Conservation (phyloP, 1,140 invertebrate genomes). For the Cydia fagiglandana region DNA sequence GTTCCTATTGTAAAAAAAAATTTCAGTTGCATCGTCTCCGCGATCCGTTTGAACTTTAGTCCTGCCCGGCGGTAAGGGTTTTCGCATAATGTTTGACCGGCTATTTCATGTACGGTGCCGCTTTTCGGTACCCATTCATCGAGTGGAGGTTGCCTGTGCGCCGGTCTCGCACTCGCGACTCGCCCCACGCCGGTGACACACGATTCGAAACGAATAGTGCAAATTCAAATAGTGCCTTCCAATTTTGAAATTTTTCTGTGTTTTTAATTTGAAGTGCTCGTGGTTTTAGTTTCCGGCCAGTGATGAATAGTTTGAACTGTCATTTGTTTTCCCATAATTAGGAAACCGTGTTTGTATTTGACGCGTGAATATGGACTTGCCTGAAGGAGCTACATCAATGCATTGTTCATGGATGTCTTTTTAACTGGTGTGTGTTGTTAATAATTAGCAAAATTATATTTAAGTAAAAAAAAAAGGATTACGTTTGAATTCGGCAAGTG, state of each 20-base stretch:
- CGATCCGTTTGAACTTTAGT: constrained; percentile 58
- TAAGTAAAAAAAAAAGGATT: not conserved
- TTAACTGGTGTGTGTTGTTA: constrained; percentile 74
- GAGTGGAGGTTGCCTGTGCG: constrained; percentile 69
- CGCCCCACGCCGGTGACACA: constrained; percentile 57
- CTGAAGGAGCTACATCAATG: constrained; percentile 72
- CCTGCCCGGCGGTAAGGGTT: constrained; percentile 68
- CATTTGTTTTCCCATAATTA: constrained; percentile 45
- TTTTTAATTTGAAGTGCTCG: constrained; percentile 33
- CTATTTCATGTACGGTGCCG: constrained; percentile 75
- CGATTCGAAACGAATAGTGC: constrained; percentile 45
- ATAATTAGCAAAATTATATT: not conserved
- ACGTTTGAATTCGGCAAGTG: constrained; percentile 11
- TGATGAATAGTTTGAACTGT: constrained; percentile 47
- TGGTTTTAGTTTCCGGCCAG: constrained; percentile 53
- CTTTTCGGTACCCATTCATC: constrained; percentile 75
- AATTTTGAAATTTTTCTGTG: not conserved
- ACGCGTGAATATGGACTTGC: constrained; percentile 75
- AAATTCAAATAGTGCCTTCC: constrained; percentile 35
- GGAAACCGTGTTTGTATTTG: constrained; percentile 49
- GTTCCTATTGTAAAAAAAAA: not conserved
- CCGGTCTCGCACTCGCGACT: constrained; percentile 62
- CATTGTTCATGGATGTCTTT: constrained; percentile 78
- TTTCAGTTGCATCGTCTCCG: constrained; percentile 41
- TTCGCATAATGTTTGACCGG: constrained; percentile 73